Percentiles rank a stretch among this genome's conserved stretches.
Evolutionary conservation across 1,140 invertebrate genomes (phyloP).

Genomic region (Ceratina japonica): DNA sequence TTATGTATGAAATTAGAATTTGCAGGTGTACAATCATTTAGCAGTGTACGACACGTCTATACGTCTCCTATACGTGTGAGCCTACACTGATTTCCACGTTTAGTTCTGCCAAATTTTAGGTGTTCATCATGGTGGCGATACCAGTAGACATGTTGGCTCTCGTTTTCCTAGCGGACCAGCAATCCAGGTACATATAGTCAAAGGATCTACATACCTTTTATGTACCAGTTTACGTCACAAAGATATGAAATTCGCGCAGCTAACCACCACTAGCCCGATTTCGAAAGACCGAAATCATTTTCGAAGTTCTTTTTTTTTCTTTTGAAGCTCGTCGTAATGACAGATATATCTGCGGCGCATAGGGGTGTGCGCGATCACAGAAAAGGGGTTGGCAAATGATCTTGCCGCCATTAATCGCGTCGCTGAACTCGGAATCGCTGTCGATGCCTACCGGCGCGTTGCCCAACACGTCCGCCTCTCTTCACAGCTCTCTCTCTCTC

Average conservation of each 20-base stretch:
- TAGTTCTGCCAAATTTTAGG: too few relatives aligned
- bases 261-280: constrained; percentile 16
- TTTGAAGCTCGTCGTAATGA: constrained; percentile 9
- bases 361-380: constrained; percentile 13
- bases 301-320: constrained; percentile 7
- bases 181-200: too few relatives aligned
- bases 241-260: constrained; percentile 13
- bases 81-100: too few relatives aligned
- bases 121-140: too few relatives aligned
- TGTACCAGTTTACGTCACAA: neutral
- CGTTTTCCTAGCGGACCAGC: too few relatives aligned
- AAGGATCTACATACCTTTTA: too few relatives aligned
- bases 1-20: too few relatives aligned
- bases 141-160: too few relatives aligned
- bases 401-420: constrained; percentile 56
- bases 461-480: constrained; percentile 16
- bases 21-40: too few relatives aligned
- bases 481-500: neutral
- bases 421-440: constrained; percentile 54
- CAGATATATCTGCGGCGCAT: constrained; percentile 37
- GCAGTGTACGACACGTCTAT: too few relatives aligned
- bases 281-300: constrained; percentile 33
- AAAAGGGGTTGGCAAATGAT: constrained; percentile 51
- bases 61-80: too few relatives aligned
- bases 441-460: constrained; percentile 42